Base-by-base conservation (phyloP, 2,797 vertebrate genomes). In the Spea hammondii region DNA sequence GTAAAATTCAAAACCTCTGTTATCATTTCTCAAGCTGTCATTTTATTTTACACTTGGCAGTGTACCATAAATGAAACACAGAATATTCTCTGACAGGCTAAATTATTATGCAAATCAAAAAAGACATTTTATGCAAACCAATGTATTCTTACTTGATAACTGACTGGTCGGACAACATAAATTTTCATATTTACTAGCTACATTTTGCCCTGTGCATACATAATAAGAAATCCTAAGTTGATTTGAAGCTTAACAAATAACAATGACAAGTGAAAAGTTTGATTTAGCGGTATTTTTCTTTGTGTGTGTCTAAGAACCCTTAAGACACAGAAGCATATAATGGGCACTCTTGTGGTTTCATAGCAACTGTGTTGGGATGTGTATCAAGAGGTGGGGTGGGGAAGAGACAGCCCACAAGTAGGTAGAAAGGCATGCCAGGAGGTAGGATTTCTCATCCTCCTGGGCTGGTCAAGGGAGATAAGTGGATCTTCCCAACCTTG, bases 81-180 rank as follows among this genome's bases (percentile, higher is more conserved):
- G 67, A 74, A 74, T 74, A 74, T 74, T 74, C 62, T 8, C 74
- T 79, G 78, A 66, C 78, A 79, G 74, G 47, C 51, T 70, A 79
- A 74, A 74, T 79, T 79, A 69, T 69, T 74, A 65, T 74, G 71
- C 71, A 79, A 74, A 68, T 60, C 13, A 74, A 74, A 79, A 64
- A 70, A 11, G 8, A 74, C 55, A 69, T 79, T 74, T 74, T n/a
- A 69, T 70, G 55, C 48, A 79, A 67, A 74, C 68, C 77, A 60
- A 72, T 74, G 65, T 69, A 57, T 70, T 70, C 65, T 47, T 68
- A 44, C 53, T 73, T 79, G 65, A 79, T 64, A 74, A 64, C 54
- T 70, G 65, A 70, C 71, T 73, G 62, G 50, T 74, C 67, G 65
- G 53, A 59, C 71, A 73, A 60, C 68, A 53, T 74, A 53, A 47